Evolutionary conservation across 2,113 vertebrate genomes (phyloP), one percentile per base, ranked within the genome.

Genomic region (Ammospiza nelsoni): DNA sequence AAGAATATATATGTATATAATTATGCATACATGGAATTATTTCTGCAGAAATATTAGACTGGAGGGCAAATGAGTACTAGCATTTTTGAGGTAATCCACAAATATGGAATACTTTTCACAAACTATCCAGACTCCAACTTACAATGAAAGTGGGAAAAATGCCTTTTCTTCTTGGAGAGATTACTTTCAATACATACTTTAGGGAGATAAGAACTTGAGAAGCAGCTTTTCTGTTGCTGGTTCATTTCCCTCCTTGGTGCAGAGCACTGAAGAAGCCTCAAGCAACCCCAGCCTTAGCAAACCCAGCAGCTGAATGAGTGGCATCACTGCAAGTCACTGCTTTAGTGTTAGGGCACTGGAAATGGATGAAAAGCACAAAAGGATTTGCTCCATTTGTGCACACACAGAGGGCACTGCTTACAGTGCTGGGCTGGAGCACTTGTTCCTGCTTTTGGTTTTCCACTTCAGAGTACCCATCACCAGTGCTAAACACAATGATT

Each of bases 401-500:
- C 59, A 29, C 27, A 28, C 17, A 75, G 48, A 78, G 23, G 33
- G 6, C 23, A 23, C 16, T 72, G n/a, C 57, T 74, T 43, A 51
- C 23, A 48, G n/a, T 2, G 1, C 8, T 33, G 25, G 24, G 63
- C 14, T 72, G 27, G 24, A 88, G 19, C n/a, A 46, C 27, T 54
- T 73, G 9, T 35, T 63, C 66, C 37, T 74, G 35, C 25, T 74
- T 80, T 95, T 41, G 58, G 18, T 49, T 77, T 89, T 58, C 43
- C 23, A 13, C 19, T 59, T 84, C 24, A 41, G 58, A 49, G 23
- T 39, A 67, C 10, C 69, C 15, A 39, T 84, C 15, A 43, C 4
- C 12, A 20, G 21, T 1, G 1, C 43, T 63, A 48, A 81, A 35
- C 39, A 76, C 5, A 21, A 11, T 0, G 0, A 28, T 63, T 52